phyloP scores from a whole-genome alignment of 2,797 vertebrate genomes.

The Peromyscus attwateri region DNA sequence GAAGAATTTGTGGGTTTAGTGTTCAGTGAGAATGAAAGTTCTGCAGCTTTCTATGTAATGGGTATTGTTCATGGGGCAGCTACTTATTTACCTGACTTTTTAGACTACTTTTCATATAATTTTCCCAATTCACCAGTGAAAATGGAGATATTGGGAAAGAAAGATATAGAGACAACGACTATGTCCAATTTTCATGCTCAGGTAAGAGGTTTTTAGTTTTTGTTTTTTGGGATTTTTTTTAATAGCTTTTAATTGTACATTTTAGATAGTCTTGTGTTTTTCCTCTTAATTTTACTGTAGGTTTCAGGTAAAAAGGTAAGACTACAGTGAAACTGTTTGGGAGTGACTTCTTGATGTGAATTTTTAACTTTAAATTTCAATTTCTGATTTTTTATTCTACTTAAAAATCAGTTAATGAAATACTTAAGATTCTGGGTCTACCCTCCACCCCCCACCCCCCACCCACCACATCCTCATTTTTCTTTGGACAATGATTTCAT shows the following conservation, averaged over 20 bases:
- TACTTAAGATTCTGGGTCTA: slow-evolving; percentile 26
- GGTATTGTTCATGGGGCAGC: slow-evolving; percentile 98
- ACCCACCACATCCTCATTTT: neutral
- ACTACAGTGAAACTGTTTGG: slow-evolving; percentile 45
- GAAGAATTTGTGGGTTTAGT: slow-evolving; percentile 95
- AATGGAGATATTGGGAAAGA: slow-evolving; percentile 99
- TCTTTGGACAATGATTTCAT: neutral
- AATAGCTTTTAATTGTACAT: slow-evolving; percentile 78
- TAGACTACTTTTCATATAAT: slow-evolving; percentile 98
- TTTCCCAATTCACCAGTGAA: slow-evolving; percentile 98
- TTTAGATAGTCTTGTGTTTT: slow-evolving; percentile 74
- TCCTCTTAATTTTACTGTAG: slow-evolving; percentile 60
- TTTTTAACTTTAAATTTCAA: slow-evolving; percentile 58
- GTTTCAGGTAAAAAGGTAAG: slow-evolving; percentile 74
- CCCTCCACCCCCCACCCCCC: too few relatives aligned
- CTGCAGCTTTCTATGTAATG: slow-evolving; percentile 97
- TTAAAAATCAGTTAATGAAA: slow-evolving; percentile 66
- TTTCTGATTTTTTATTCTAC: slow-evolving; percentile 27
- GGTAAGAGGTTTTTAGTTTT: slow-evolving; percentile 90
- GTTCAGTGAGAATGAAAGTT: slow-evolving; percentile 95
- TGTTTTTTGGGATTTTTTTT: neutral
- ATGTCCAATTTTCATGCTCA: slow-evolving; percentile 99
- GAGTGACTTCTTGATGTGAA: slow-evolving; percentile 45
- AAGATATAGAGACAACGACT: slow-evolving; percentile 99
- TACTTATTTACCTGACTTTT: slow-evolving; percentile 96